These are phyloP conservation scores for Stictonetta naevosa DNA, from an alignment of 2,113 vertebrate genomes.

Conservation along the genomic window DNA sequence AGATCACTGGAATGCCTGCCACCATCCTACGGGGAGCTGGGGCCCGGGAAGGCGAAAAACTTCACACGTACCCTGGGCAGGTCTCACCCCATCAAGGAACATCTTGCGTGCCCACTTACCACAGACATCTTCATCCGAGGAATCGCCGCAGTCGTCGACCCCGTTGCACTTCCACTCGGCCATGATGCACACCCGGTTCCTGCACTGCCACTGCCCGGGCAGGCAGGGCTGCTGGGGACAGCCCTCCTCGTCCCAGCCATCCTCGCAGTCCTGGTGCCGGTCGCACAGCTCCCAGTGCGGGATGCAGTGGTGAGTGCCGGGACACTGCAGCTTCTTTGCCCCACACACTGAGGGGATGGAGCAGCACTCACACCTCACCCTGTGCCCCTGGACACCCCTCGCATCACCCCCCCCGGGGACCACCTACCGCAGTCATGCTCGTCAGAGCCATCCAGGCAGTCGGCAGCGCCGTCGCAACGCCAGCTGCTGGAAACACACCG, in stretches of 20 bases:
- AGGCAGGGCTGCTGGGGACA: constrained; percentile 78
- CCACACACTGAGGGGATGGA: constrained; percentile 69
- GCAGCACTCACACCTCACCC: not conserved
- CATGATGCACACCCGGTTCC: constrained; percentile 83
- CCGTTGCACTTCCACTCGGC: constrained; percentile 89
- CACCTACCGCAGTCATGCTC: constrained; percentile 86
- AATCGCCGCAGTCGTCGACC: constrained; percentile 87
- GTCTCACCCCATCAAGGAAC: not conserved
- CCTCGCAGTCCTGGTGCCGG: constrained; percentile 78
- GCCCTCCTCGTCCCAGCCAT: constrained; percentile 79
- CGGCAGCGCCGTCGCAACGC: constrained; percentile 84
- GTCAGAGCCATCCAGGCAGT: constrained; percentile 91
- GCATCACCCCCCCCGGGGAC: rapidly evolving
- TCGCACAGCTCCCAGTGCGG: constrained; percentile 78
- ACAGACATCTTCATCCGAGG: constrained; percentile 85
- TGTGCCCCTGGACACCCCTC: too few relatives aligned
- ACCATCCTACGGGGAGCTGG: not conserved
- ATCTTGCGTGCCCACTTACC: constrained; percentile 22
- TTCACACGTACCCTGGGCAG: not conserved
- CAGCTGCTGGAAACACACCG: constrained; percentile 80
- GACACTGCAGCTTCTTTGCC: constrained; percentile 77
- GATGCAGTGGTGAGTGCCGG: constrained; percentile 78
- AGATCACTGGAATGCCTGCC: not conserved
- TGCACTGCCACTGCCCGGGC: constrained; percentile 86
- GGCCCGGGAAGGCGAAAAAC: not conserved